A percentile compares a stretch with the other conserved stretches of the same genome.
phyloP scores from a whole-genome alignment of 2,888 invertebrate species.

The Alitta virens region DNA sequence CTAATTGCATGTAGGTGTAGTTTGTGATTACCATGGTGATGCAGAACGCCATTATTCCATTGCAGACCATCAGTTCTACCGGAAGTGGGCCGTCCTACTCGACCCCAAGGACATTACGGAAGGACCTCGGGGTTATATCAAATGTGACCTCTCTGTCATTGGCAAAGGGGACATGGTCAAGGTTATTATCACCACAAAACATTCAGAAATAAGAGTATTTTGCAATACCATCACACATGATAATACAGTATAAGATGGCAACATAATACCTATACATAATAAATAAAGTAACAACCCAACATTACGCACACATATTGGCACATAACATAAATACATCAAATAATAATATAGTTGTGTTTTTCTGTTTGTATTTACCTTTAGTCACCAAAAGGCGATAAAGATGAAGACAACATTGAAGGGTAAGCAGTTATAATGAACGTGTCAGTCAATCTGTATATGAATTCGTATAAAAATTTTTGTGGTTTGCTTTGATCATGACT shows the following conservation, averaged over 20 bases:
- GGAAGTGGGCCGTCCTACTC: constrained; percentile 84
- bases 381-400: constrained; percentile 48
- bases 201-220: too few relatives aligned
- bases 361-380: background rate
- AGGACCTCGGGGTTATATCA: constrained; percentile 82
- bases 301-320: background rate
- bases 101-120: constrained; percentile 81
- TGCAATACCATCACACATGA: too few relatives aligned
- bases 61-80: constrained; percentile 81
- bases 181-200: too few relatives aligned
- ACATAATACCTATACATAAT: background rate
- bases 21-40: too few relatives aligned
- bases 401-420: constrained; percentile 88
- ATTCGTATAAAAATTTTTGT: too few relatives aligned
- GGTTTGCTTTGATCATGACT: too few relatives aligned
- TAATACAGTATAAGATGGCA: too few relatives aligned
- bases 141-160: constrained; percentile 83
- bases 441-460: too few relatives aligned
- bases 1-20: too few relatives aligned
- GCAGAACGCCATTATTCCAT: too few relatives aligned
- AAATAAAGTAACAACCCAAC: background rate
- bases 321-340: background rate
- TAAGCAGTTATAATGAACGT: too few relatives aligned
- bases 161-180: constrained; percentile 83
- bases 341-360: too few relatives aligned